These are phyloP conservation scores for Gryon sp. DNA, from an alignment of 1,140 invertebrate genomes.

Conservation along the genomic window DNA sequence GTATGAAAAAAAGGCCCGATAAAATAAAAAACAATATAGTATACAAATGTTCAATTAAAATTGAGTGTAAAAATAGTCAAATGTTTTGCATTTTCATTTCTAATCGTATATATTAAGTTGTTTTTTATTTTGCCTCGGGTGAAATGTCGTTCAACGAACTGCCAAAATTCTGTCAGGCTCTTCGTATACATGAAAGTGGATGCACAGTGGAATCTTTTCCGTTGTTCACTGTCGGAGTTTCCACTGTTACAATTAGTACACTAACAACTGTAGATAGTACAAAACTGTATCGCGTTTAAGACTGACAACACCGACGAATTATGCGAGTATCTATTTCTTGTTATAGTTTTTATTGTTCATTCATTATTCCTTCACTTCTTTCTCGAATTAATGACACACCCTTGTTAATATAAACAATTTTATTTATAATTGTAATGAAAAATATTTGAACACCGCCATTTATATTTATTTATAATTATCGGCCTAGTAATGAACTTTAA, in stretches of 20 bases:
- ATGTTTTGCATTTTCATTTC: too few relatives aligned
- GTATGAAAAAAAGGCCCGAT: too few relatives aligned
- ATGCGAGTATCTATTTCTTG: background rate
- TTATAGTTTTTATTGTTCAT: background rate
- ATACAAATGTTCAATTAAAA: too few relatives aligned
- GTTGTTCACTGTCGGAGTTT: background rate
- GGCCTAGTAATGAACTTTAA: too few relatives aligned
- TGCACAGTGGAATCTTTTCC: background rate
- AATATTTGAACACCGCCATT: too few relatives aligned
- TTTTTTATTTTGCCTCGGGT: conserved; percentile 15
- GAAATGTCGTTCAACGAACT: conserved; percentile 20
- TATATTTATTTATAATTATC: too few relatives aligned
- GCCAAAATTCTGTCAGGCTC: conserved; percentile 38
- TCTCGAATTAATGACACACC: too few relatives aligned
- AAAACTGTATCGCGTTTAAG: conserved; percentile 41
- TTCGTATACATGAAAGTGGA: conserved; percentile 17
- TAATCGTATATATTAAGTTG: too few relatives aligned
- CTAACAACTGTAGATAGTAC: conserved; percentile 22
- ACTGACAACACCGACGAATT: conserved; percentile 38
- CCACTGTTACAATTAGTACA: conserved; percentile 11
- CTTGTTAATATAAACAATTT: too few relatives aligned
- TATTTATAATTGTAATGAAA: conserved; percentile 42
- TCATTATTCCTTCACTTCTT: conserved; percentile 1
- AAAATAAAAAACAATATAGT: too few relatives aligned
- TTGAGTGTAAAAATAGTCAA: too few relatives aligned